Evolutionary conservation across 2,113 vertebrate species (phyloP).

Genomic region (Poeciliopsis turrubarensis): DNA sequence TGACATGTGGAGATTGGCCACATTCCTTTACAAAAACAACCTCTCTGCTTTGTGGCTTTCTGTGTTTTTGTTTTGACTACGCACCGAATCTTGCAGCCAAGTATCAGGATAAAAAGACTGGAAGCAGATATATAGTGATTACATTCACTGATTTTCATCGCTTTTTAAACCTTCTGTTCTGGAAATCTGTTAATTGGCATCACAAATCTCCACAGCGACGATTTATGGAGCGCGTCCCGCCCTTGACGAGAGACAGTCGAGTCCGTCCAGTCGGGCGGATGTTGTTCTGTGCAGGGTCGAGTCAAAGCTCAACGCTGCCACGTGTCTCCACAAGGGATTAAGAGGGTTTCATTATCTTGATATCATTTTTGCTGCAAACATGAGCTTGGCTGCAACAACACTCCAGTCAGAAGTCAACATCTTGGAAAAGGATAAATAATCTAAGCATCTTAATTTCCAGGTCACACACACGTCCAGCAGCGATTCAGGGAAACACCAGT

Average conservation of each 20-base stretch:
- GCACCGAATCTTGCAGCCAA: constrained; percentile 7
- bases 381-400: constrained; percentile 4
- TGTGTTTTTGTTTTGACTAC: constrained; percentile 28
- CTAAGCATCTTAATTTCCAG: neutral
- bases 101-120: constrained; percentile 1
- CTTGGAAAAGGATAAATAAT: neutral
- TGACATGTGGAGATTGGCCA: constrained; percentile 4
- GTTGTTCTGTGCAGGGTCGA: constrained; percentile 7
- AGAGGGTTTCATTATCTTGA: constrained; percentile 36
- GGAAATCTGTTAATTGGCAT: constrained; percentile 32
- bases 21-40: constrained; percentile 37
- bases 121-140: constrained; percentile 36
- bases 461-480: neutral
- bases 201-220: constrained; percentile 67
- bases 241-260: neutral
- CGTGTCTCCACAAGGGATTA: constrained; percentile 28
- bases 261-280: constrained; percentile 10
- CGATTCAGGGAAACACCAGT: neutral
- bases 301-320: constrained; percentile 26
- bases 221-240: constrained; percentile 10
- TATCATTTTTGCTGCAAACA: neutral
- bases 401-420: constrained; percentile 16
- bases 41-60: neutral
- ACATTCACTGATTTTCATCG: constrained; percentile 42
- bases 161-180: constrained; percentile 23